phyloP scores from a whole-genome alignment of 2,888 invertebrate species.

The Melinaea marsaeus region DNA sequence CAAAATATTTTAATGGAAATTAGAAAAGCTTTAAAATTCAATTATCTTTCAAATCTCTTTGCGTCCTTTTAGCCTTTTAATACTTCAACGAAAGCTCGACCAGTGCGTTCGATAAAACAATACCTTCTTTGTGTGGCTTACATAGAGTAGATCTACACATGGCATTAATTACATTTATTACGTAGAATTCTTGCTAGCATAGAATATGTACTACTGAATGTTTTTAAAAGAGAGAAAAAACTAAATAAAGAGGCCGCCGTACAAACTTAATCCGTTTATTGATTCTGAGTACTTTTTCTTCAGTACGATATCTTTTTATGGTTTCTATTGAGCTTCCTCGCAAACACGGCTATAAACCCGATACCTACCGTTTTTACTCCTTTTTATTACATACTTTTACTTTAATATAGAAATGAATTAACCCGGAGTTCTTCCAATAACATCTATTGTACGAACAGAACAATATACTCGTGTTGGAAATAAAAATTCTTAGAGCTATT shows the following conservation, averaged over 20 bases:
- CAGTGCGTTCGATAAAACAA: not conserved
- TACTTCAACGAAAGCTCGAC: no score
- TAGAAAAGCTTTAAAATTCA: no score
- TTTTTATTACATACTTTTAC: conserved; percentile 33
- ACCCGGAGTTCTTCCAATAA: not conserved
- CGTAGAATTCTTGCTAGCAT: conserved; percentile 8
- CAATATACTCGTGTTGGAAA: not conserved
- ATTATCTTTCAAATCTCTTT: no score
- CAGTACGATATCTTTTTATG: conserved; percentile 35
- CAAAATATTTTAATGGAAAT: no score
- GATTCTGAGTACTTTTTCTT: conserved; percentile 39
- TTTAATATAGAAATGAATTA: conserved; percentile 18
- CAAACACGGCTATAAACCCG: conserved; percentile 32
- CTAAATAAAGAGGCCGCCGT: conserved; percentile 8
- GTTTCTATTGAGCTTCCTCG: conserved; percentile 24
- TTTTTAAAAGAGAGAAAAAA: conserved; percentile 18
- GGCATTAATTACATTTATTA: not conserved
- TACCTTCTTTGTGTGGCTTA: not conserved
- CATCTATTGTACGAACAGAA: conserved; percentile 2
- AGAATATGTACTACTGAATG: conserved; percentile 14
- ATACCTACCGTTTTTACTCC: conserved; percentile 31
- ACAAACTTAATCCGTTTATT: conserved; percentile 44
- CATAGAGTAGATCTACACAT: not conserved
- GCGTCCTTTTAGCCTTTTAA: no score
- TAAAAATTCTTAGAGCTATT: no score